Percentiles rank a stretch among this genome's conserved stretches.
Evolutionary conservation across 2,797 vertebrate genomes (phyloP).

Genomic region (Astyanax mexicanus): DNA sequence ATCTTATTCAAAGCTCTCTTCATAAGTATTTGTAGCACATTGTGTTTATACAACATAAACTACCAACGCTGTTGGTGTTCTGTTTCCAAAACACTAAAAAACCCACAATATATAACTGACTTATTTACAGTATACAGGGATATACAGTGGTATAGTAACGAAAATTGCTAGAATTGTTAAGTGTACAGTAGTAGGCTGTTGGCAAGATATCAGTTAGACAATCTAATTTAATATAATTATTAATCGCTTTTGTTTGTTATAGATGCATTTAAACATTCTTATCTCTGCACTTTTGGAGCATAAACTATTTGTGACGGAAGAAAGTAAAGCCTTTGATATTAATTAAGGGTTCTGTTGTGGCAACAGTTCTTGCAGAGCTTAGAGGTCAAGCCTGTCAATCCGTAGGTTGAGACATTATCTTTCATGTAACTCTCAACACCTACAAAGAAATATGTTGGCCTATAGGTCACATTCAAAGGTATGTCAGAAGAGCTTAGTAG

Average conservation of each 20-base stretch:
- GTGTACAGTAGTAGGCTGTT: not conserved
- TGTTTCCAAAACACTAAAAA: constrained; percentile 18
- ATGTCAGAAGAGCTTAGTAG: not conserved
- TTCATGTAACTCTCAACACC: not conserved
- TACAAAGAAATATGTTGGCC: not conserved
- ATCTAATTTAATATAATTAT: no score
- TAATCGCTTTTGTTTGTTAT: not conserved
- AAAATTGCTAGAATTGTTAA: not conserved
- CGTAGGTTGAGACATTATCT: constrained; percentile 5
- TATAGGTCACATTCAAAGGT: not conserved
- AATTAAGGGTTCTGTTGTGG: constrained; percentile 29
- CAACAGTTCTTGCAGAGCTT: constrained; percentile 25
- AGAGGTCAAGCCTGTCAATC: constrained; percentile 1
- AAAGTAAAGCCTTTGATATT: not conserved
- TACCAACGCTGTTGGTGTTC: not conserved
- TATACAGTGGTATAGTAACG: not conserved
- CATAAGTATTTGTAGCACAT: not conserved
- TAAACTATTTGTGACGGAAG: not conserved
- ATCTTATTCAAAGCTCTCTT: not conserved
- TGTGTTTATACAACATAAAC: constrained; percentile 14
- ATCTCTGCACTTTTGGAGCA: not conserved
- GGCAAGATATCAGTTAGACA: not conserved
- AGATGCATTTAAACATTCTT: not conserved
- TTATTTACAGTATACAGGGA: constrained; percentile 32
- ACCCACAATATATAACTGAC: constrained; percentile 7